Conservation (phyloP, 2,888 invertebrate species). For the Ceramica pisi region DNA sequence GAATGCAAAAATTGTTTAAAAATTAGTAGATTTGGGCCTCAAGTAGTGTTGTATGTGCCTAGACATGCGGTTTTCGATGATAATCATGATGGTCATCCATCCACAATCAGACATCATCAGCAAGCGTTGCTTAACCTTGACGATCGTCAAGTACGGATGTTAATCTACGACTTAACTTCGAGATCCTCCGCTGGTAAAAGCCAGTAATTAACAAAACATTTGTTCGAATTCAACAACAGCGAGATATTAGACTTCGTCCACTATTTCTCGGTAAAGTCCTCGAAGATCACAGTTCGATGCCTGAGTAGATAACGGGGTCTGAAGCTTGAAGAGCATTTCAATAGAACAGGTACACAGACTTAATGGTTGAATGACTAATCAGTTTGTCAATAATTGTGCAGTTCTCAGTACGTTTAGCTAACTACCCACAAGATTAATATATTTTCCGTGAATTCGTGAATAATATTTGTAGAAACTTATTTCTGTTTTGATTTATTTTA, state of each 20-base stretch:
- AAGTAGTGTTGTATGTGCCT: no score
- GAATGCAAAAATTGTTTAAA: no score
- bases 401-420: constrained; percentile 8
- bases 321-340: constrained; percentile 28
- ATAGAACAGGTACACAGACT: constrained; percentile 32
- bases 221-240: neutral
- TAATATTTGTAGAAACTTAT: neutral
- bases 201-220: neutral
- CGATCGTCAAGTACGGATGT: no score
- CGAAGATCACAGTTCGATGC: constrained; percentile 28
- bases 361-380: constrained; percentile 57
- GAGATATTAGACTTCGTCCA: neutral
- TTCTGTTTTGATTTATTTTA: neutral
- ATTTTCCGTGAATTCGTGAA: constrained; percentile 7
- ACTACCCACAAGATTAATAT: neutral
- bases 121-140: no score
- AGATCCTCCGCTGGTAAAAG: no score
- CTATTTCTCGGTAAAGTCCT: constrained; percentile 38
- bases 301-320: constrained; percentile 40
- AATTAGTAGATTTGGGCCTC: no score
- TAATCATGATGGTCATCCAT: neutral
- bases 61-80: no score
- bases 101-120: neutral
- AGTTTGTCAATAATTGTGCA: constrained; percentile 24
- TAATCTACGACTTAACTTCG: no score